A percentile compares a stretch with the other conserved stretches of the same genome.
Conservation (phyloP, 2,113 vertebrate genomes). For the Entosphenus tridentatus region DNA sequence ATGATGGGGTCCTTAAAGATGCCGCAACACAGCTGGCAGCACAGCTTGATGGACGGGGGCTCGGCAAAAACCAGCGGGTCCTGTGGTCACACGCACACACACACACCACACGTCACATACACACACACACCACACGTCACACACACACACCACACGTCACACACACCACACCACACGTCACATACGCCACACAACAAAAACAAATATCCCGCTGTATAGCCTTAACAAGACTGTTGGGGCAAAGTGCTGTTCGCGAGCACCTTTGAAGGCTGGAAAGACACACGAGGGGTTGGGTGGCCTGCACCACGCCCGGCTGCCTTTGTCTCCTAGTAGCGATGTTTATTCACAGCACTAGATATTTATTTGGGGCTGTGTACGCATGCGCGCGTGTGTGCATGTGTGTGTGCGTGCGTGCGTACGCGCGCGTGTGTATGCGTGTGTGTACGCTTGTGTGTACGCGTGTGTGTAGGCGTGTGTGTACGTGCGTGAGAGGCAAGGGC, state of each 20-base stretch:
- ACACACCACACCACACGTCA: no score
- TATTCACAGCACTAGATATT: not conserved
- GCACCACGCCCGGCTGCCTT: not conserved
- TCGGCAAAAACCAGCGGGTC: conserved; percentile 86
- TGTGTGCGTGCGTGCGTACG: not conserved
- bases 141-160: no score
- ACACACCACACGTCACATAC: no score
- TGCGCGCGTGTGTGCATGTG: not conserved
- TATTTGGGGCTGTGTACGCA: not conserved
- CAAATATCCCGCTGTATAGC: no score
- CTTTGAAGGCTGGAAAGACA: not conserved
- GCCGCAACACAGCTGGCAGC: conserved; percentile 80
- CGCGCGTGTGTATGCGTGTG: not conserved
- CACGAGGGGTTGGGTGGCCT: not conserved
- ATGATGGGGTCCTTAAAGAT: conserved; percentile 96
- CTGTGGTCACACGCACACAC: conserved; percentile 17
- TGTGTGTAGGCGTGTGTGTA: not conserved
- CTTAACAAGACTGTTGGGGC: no score
- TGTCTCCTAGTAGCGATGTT: not conserved
- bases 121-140: no score
- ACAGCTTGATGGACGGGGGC: conserved; percentile 82
- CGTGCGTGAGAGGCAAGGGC: not conserved
- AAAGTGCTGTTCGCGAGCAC: no score
- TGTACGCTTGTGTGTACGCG: not conserved
- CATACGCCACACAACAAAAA: no score